phyloP scores from a whole-genome alignment of 2,113 vertebrate species.

The Periophthalmus modestus region DNA sequence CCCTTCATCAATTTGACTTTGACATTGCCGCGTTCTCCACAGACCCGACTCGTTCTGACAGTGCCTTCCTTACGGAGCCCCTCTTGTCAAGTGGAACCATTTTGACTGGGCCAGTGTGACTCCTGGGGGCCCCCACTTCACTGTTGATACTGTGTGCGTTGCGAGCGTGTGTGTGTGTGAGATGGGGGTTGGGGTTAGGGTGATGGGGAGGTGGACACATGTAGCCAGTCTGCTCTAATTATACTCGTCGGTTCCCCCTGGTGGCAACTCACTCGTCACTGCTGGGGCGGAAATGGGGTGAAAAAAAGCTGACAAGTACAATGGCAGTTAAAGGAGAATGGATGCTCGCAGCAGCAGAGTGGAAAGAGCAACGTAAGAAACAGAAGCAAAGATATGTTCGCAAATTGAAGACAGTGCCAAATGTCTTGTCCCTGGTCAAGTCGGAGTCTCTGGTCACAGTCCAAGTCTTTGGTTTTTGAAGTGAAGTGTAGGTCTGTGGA shows the following conservation, averaged over 20 bases:
- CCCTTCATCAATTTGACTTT: conserved; percentile 7
- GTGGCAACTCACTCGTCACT: conserved; percentile 43
- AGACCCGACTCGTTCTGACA: conserved; percentile 33
- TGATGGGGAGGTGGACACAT: conserved; percentile 67
- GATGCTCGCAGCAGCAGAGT: not conserved
- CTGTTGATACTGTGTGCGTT: not conserved
- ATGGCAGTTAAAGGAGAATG: not conserved
- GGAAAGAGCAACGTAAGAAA: not conserved
- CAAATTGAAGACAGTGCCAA: not conserved
- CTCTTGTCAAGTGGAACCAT: conserved; percentile 52
- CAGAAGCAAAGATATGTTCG: not conserved
- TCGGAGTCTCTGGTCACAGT: not conserved
- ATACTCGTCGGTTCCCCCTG: conserved; percentile 46
- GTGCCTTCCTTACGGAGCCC: conserved; percentile 34
- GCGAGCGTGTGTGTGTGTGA: not conserved
- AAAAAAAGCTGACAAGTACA: conserved; percentile 2
- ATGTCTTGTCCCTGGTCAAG: not conserved
- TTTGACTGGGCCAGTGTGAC: conserved; percentile 52
- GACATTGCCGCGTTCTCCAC: conserved; percentile 12
- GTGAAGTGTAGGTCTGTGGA: too few relatives aligned
- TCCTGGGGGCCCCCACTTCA: conserved; percentile 17
- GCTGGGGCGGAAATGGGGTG: conserved; percentile 16
- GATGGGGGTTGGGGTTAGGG: conserved; percentile 21
- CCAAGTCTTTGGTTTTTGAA: not conserved
- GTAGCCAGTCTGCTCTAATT: conserved; percentile 72